phyloP scores from a whole-genome alignment of 2,113 vertebrate species.

The Talpa occidentalis region DNA sequence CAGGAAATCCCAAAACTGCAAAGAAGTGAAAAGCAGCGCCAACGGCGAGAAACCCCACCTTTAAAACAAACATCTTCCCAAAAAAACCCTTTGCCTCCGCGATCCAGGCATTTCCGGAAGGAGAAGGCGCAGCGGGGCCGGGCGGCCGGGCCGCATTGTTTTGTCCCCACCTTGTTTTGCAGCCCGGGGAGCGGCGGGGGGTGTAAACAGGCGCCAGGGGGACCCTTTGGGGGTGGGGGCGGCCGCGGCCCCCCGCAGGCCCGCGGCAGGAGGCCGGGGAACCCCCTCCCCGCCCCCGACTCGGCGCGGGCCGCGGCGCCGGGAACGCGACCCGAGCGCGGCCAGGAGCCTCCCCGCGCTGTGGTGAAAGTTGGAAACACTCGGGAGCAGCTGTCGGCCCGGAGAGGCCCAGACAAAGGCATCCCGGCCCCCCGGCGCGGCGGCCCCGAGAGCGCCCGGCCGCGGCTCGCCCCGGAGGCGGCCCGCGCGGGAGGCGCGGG shows the following conservation, averaged over 20 bases:
- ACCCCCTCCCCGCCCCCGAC: background rate
- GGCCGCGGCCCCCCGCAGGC: background rate
- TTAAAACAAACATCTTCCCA: conserved; percentile 65
- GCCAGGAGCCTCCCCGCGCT: conserved; percentile 22
- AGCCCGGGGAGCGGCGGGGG: background rate
- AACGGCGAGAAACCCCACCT: conserved; percentile 58
- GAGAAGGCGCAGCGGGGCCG: conserved; percentile 3
- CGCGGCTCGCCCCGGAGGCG: no score
- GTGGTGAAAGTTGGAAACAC: conserved; percentile 45
- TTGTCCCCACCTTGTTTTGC: conserved; percentile 62
- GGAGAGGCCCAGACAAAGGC: conserved; percentile 71
- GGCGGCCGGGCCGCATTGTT: conserved; percentile 46
- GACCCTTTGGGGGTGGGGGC: background rate
- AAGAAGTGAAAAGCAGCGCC: background rate
- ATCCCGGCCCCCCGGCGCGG: background rate
- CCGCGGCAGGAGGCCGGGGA: background rate
- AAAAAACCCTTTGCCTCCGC: conserved; percentile 19
- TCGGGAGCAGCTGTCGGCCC: conserved; percentile 72
- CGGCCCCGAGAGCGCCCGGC: conserved; percentile 3
- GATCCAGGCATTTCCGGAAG: conserved; percentile 73
- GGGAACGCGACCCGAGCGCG: conserved; percentile 1
- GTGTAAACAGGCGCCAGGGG: background rate
- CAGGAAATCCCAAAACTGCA: conserved; percentile 43
- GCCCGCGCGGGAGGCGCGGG: no score
- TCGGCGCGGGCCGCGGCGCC: background rate